Conservation (phyloP, 1,140 invertebrate species). For the Leptopilina clavipes region DNA sequence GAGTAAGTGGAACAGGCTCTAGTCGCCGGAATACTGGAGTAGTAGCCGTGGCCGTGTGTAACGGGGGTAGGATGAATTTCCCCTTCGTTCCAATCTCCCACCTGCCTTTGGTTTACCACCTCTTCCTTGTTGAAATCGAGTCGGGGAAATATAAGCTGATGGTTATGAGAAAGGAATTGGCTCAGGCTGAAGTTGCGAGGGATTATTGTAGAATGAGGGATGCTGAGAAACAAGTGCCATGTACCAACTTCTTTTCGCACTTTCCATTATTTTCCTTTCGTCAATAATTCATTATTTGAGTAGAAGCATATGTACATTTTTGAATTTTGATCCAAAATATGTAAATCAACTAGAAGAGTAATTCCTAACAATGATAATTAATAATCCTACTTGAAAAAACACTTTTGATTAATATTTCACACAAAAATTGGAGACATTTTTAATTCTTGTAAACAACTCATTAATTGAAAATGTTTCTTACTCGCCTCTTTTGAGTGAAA, state of each 20-base stretch:
- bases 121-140: constrained; percentile 26
- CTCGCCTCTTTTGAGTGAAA: neutral
- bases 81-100: constrained; percentile 9
- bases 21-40: constrained; percentile 65
- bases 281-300: too few relatives aligned
- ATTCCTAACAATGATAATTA: too few relatives aligned
- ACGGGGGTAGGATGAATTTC: constrained; percentile 58
- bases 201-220: constrained; percentile 29
- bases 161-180: constrained; percentile 33
- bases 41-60: constrained; percentile 55
- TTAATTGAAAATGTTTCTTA: neutral
- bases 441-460: neutral
- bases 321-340: too few relatives aligned
- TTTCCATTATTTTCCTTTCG: too few relatives aligned
- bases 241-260: neutral
- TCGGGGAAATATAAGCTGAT: constrained; percentile 13
- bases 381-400: too few relatives aligned
- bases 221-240: constrained; percentile 34
- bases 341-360: too few relatives aligned
- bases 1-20: constrained; percentile 47
- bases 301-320: too few relatives aligned
- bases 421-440: too few relatives aligned
- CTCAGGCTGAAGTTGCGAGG: constrained; percentile 16
- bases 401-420: too few relatives aligned
- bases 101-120: constrained; percentile 5